Evolutionary conservation across 2,888 invertebrate genomes (phyloP).

Genomic region (Apodemia hepburni): DNA sequence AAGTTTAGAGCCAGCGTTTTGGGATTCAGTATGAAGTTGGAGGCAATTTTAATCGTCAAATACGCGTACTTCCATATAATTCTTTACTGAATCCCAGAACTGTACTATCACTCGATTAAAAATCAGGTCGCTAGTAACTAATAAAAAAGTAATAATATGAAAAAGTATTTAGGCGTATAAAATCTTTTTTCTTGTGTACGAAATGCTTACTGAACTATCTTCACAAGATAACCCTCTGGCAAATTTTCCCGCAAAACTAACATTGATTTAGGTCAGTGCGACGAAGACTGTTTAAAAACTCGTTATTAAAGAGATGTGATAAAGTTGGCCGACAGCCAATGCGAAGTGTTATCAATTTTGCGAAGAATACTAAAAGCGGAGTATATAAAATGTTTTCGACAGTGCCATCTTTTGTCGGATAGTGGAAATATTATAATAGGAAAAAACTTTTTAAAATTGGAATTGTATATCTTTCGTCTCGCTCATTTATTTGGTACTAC

Average conservation of each 20-base stretch:
- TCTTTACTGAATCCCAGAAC: no score
- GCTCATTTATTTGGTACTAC: no score
- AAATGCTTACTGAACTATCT: neutral
- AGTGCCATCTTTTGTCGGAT: conserved; percentile 4
- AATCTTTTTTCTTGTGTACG: neutral
- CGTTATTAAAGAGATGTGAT: conserved; percentile 13
- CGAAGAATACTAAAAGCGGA: conserved; percentile 8
- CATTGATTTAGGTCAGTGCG: conserved; percentile 15
- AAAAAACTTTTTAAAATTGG: neutral
- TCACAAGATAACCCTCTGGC: neutral
- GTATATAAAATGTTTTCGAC: conserved; percentile 5
- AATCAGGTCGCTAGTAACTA: no score
- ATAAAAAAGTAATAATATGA: no score
- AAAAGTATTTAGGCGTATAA: neutral
- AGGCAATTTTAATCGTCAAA: no score
- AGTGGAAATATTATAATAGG: neutral
- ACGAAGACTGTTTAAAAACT: conserved; percentile 14
- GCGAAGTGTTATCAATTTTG: conserved; percentile 2
- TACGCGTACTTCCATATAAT: no score
- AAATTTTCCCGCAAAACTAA: conserved; percentile 6
- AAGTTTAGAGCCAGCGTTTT: no score
- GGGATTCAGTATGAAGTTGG: no score
- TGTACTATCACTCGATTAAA: no score
- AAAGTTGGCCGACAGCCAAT: conserved; percentile 12
- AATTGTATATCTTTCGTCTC: no score